Base-by-base conservation (phyloP, 2,797 vertebrate genomes). In the Leptodactylus fallax region DNA sequence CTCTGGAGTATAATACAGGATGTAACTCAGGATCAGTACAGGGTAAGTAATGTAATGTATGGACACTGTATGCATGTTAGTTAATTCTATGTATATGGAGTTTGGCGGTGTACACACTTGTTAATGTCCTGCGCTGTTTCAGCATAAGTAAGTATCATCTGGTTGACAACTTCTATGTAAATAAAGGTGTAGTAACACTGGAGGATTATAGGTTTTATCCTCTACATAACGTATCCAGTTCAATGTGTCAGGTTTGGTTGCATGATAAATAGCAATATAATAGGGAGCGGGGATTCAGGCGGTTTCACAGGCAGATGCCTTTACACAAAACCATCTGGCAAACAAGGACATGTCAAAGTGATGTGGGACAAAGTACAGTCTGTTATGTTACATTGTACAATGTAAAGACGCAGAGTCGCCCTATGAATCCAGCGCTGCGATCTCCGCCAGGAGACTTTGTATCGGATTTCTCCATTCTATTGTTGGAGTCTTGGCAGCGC, bases 401-500 rank as follows among this genome's bases (percentile, higher is more conserved):
- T n/a, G 79, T 47, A 58, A 13, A 83, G n/a, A 16, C 36, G 7
- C 80, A 51, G 12, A 0, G 16, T 11, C 17, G 61, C 9, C 65
- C 49, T 53, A 19, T 3, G 81, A 17, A 27, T 51, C 81, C 19
- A 53, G 61, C 61, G 16, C 47, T 10, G 47, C 60, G 13, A 67
- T 23, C 45, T 12, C 49, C 27, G 53, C 55, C 51, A 83, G 51
- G 55, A 72, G 8, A 69, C 67, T 27, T 25, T 56, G 25, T 36
- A 83, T 85, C 47, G 14, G 36, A 55, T 78, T 77, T 85, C 72
- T 76, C 58, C 58, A 23, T 8, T 79, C 85, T 79, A 65, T 67
- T 79, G 85, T 86, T 67, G 27, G 80, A 9, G 63, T 55, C 19
- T 63, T 87, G 87, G 74, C 87, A 88, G 61, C 61, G 36, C 63